Conservation (phyloP, 2,797 vertebrate genomes). For the Molossus molossus region DNA sequence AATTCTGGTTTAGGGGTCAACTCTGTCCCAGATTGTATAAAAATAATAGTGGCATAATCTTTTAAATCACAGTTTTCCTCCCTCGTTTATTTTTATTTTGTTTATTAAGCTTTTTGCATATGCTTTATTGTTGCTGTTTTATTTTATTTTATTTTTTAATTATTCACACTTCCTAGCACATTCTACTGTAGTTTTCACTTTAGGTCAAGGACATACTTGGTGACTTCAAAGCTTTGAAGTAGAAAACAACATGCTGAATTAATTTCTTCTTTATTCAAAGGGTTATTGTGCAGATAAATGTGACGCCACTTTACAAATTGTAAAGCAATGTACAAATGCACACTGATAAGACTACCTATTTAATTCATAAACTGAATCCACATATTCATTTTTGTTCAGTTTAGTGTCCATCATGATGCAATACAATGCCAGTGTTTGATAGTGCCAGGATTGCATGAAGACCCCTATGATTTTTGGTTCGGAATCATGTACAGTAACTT, state of each 20-base stretch:
- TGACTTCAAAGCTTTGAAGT: not conserved
- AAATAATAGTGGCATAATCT: conserved; percentile 38
- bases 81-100: conserved; percentile 48
- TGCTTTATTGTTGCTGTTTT: not conserved
- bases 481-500: not conserved
- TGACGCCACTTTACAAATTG: conserved; percentile 51
- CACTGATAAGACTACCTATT: not conserved
- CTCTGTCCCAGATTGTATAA: not conserved
- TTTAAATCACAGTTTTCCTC: conserved; percentile 11
- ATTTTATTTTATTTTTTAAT: conserved; percentile 57
- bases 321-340: conserved; percentile 16
- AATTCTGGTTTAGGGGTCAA: conserved; percentile 47
- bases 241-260: not conserved
- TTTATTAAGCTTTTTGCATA: not conserved
- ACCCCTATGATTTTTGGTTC: not conserved
- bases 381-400: not conserved
- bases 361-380: conserved; percentile 9
- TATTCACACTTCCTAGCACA: conserved; percentile 42
- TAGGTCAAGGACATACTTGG: not conserved
- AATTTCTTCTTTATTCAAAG: conserved; percentile 59
- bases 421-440: not conserved
- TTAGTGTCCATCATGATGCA: not conserved
- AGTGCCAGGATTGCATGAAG: not conserved
- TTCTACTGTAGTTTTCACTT: conserved; percentile 30
- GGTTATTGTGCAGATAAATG: conserved; percentile 18